Evolutionary conservation across 1,140 invertebrate genomes (phyloP).

Genomic region (Oncopodura yosiiana): DNA sequence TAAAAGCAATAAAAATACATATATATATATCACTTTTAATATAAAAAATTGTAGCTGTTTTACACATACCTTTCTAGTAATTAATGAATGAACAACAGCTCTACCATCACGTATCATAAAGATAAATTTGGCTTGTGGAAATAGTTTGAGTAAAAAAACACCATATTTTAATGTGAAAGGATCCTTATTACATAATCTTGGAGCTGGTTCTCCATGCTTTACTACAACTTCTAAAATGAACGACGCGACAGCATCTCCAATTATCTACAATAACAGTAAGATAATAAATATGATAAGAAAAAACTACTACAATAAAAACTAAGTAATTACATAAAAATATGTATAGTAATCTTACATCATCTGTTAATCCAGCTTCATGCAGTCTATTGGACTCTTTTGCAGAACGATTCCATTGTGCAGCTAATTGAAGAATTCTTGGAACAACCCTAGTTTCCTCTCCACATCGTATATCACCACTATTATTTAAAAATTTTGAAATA

Average conservation of each 20-base stretch:
- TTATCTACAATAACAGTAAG: constrained; percentile 23
- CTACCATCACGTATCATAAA: constrained; percentile 97
- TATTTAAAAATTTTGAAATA: too few relatives aligned
- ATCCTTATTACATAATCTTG: constrained; percentile 94
- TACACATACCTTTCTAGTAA: constrained; percentile 69
- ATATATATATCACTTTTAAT: constrained; percentile 12
- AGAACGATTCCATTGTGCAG: constrained; percentile 85
- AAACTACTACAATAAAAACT: neutral
- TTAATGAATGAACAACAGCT: constrained; percentile 95
- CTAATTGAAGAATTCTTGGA: constrained; percentile 81
- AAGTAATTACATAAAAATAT: neutral
- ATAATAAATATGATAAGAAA: neutral
- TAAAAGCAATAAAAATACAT: constrained; percentile 23
- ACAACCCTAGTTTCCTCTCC: constrained; percentile 97
- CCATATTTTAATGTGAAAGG: constrained; percentile 94
- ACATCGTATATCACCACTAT: constrained; percentile 57
- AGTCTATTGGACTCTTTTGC: constrained; percentile 79
- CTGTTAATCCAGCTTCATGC: constrained; percentile 86
- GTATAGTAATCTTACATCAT: constrained; percentile 50
- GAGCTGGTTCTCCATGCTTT: constrained; percentile 85
- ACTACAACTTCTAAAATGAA: constrained; percentile 95
- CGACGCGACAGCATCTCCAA: constrained; percentile 66
- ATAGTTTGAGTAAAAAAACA: constrained; percentile 55
- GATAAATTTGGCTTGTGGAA: constrained; percentile 80
- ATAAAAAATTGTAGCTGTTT: neutral